Evolutionary conservation across 2,113 vertebrate species (phyloP), one percentile per base, ranked within the genome.

Genomic region (Alethe castanea): DNA sequence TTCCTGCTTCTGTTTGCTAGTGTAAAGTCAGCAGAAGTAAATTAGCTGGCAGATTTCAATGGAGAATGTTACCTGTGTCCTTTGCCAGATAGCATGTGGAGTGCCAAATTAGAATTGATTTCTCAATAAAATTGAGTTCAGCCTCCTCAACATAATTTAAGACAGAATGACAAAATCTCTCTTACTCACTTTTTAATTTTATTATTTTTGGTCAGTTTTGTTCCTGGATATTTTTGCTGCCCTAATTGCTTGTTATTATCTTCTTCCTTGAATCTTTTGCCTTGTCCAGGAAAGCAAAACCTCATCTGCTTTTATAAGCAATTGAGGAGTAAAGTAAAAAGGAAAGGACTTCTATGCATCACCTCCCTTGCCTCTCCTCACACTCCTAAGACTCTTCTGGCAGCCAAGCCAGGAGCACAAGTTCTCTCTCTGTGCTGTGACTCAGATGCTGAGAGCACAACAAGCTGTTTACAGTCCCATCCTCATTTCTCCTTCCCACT

Each of bases 51-150:
- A 97, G 92, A 95, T 97, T 97, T 97, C 93, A 92, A 93, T 96
- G 96, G 97, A 97, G 95, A 95, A 95, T 96, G 90, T 97, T 97
- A 96, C 94, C 81, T 56, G 95, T 1, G 11, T 96, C 97, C 93
- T 97, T 96, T 97, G 97, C 97, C 97, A 98, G 96, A 96, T 91
- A 97, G 93, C 64, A 70, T 89, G 88, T 54, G 60, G 96, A 96
- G 94, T 97, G 97, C 98, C 98, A 98, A 98, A 97, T 98, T 97
- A 97, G 97, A 98, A 98, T 98, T 97, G 98, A 98, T 98, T 98
- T 98, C 97, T 98, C 97, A 97, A 98, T 98, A 98, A 98, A 97
- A 98, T 95, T 95, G 95, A 97, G 96, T 97, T 98, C 97, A 97
- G 91, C 96, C 96, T 97, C 88, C 95, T 93, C 97, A 94, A 94